phyloP scores from a whole-genome alignment of 2,113 vertebrate species.

The Notothenia rossii region DNA sequence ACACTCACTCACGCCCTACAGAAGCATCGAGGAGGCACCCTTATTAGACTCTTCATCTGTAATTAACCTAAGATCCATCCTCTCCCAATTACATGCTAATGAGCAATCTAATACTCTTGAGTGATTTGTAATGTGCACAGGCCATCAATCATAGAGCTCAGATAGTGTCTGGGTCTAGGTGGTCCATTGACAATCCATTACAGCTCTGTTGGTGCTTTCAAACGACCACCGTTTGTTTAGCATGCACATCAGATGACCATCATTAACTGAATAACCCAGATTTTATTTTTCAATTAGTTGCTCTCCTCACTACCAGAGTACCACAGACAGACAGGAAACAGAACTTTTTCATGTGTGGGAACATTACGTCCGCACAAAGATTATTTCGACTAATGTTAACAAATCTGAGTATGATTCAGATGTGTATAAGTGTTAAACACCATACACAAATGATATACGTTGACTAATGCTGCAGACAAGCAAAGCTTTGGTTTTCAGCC shows the following conservation, averaged over 20 bases:
- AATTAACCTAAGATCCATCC: conserved; percentile 69
- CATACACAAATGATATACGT: not conserved
- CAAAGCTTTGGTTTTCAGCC: not conserved
- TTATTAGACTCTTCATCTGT: conserved; percentile 59
- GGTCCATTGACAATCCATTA: not conserved
- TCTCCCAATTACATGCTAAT: conserved; percentile 64
- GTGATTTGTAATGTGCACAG: conserved; percentile 54
- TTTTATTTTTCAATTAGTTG: not conserved
- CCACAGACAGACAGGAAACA: not conserved
- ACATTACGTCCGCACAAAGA: not conserved
- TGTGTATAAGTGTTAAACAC: not conserved
- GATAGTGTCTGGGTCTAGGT: conserved; percentile 1
- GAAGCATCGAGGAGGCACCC: conserved; percentile 46
- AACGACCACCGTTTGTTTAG: not conserved
- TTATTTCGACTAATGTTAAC: not conserved
- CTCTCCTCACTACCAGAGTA: not conserved
- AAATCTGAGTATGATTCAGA: not conserved
- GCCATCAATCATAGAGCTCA: conserved; percentile 54
- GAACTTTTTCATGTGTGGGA: not conserved
- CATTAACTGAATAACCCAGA: not conserved
- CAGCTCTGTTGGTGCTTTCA: not conserved
- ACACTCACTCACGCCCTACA: conserved; percentile 43
- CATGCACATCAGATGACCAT: not conserved
- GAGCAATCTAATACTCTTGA: conserved; percentile 61
- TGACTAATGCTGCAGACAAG: not conserved